Evolutionary conservation across 2,113 vertebrate genomes (phyloP), one percentile per base, ranked within the genome.

Genomic region (Chaenocephalus aceratus): DNA sequence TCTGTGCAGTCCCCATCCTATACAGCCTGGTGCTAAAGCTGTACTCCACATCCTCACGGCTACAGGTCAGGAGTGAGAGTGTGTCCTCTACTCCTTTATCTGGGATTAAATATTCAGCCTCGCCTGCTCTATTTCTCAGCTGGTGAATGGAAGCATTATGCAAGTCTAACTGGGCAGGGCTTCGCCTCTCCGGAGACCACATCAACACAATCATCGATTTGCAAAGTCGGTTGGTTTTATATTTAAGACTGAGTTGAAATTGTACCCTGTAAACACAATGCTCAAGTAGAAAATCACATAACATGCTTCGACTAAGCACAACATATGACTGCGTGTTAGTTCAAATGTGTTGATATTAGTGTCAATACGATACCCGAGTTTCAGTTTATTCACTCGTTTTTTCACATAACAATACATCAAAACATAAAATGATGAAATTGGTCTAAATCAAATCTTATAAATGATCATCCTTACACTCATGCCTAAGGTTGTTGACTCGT

Each of bases 1-100:
- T 66, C 59, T 44, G 52, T 58, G 18, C 72, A 60, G 41, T 30
- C 58, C 56, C 72, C 59, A 57, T 75, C 86, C 84, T 60, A 53
- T 58, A 75, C 51, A 30, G 56, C 14, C 48, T 30, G 5, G 12
- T 52, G 54, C 59, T 41, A 56, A 72, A 83, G 72, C 57, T 53
- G 64, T 62, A 53, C 58, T 62, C 10, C 21, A 49, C 62, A 69
- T 64, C 57, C 77, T 48, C 59, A 57, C 13, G 12, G 75, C 52
- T 36, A 77, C 61, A 56, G 70, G 64, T 80, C 65, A 73, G 34
- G 26, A 61, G 23, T 14, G 52, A 41, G 36, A 58, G 54, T 57
- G 49, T 14, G 56, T 63, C 59, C 56, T 49, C 49, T n/a, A 18
- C 63, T 18, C 10, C 21, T 58, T 52, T 44, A 64, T 56, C 71